A percentile compares a stretch with the other conserved stretches of the same genome.
These are phyloP conservation scores for Campoplex capitator DNA, from an alignment of 2,888 invertebrate genomes.

Conservation along the genomic window DNA sequence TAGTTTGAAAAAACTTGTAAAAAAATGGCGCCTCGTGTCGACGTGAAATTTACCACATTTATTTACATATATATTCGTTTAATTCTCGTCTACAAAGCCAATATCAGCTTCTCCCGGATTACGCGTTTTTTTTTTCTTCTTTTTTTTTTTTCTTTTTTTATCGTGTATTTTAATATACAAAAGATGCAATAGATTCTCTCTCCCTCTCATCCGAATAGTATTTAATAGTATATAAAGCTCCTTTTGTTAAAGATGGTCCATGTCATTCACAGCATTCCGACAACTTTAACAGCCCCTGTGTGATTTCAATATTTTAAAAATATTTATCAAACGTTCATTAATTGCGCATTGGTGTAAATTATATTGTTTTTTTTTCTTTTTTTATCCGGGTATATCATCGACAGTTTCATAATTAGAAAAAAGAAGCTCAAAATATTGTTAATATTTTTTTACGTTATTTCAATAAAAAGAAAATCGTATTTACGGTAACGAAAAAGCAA, in stretches of 20 bases:
- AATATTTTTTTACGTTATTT: background rate
- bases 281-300: slow-evolving; percentile 79
- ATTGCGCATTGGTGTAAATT: slow-evolving; percentile 3
- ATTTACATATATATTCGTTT: slow-evolving; percentile 36
- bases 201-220: slow-evolving; percentile 58
- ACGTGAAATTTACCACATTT: slow-evolving; percentile 26
- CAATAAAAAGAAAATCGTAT: background rate
- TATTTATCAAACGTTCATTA: slow-evolving; percentile 21
- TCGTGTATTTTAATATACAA: slow-evolving; percentile 66
- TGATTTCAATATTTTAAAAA: slow-evolving; percentile 64
- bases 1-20: slow-evolving; percentile 39
- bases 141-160: slow-evolving; percentile 38
- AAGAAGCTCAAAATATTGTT: background rate
- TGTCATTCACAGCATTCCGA: slow-evolving; percentile 79
- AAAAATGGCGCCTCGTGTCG: slow-evolving; percentile 22
- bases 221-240: slow-evolving; percentile 55
- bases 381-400: background rate
- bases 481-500: background rate
- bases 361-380: background rate
- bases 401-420: background rate
- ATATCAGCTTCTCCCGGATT: slow-evolving; percentile 63
- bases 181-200: slow-evolving; percentile 69
- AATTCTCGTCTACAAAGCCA: slow-evolving; percentile 64
- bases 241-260: slow-evolving; percentile 79
- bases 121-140: slow-evolving; percentile 26